Conservation (phyloP, 2,888 invertebrate genomes). For the Yponomeuta sedellus region DNA sequence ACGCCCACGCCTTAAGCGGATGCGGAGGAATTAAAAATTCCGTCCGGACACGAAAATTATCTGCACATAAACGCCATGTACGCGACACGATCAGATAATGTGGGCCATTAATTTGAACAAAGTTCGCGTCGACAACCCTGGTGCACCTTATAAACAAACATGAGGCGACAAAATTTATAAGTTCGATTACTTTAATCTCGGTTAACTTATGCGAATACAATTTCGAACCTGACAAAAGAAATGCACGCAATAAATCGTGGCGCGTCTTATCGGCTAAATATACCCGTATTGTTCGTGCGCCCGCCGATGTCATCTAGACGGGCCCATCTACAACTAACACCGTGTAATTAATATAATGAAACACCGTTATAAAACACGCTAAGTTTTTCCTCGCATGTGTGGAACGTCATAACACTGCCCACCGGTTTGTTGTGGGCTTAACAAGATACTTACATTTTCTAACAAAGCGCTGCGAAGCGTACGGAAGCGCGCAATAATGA, state of each 20-base stretch:
- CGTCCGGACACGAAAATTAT: slow-evolving; percentile 60
- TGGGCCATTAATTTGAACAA: slow-evolving; percentile 73
- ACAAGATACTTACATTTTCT: slow-evolving; percentile 1
- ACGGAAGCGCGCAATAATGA: not conserved
- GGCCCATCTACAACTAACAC: slow-evolving; percentile 60
- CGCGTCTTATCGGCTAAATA: slow-evolving; percentile 64
- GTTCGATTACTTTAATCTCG: slow-evolving; percentile 77
- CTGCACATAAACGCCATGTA: slow-evolving; percentile 75
- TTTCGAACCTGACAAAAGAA: slow-evolving; percentile 77
- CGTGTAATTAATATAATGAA: slow-evolving; percentile 74
- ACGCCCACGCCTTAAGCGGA: slow-evolving; percentile 30
- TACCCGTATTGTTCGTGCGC: slow-evolving; percentile 58
- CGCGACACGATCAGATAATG: slow-evolving; percentile 73
- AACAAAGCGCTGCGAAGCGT: slow-evolving; percentile 4
- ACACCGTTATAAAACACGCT: slow-evolving; percentile 54
- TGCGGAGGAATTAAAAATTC: not conserved
- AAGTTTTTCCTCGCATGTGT: slow-evolving; percentile 61
- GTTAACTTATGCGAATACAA: slow-evolving; percentile 77
- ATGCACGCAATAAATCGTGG: slow-evolving; percentile 73
- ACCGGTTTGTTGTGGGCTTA: slow-evolving; percentile 5
- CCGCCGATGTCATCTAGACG: slow-evolving; percentile 45
- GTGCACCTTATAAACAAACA: slow-evolving; percentile 72
- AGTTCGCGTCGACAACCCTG: slow-evolving; percentile 73
- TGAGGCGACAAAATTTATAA: slow-evolving; percentile 77
- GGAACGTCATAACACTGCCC: slow-evolving; percentile 16